A percentile compares a stretch with the other conserved stretches of the same genome.
Conservation (phyloP, 2,888 invertebrate species). For the Amphipoea lucens region DNA sequence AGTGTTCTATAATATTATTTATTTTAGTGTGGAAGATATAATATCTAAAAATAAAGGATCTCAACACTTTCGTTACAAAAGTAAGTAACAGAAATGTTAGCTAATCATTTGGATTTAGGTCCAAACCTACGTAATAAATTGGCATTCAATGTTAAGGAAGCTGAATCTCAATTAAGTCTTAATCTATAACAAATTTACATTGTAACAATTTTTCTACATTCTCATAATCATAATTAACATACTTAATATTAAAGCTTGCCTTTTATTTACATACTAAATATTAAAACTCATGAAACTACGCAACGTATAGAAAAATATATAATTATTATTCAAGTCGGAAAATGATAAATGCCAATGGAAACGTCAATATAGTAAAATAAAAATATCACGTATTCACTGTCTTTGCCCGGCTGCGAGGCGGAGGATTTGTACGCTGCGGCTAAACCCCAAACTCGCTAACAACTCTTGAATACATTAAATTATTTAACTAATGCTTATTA, state of each 20-base stretch:
- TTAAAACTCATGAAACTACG: constrained; percentile 66
- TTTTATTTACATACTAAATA: constrained; percentile 75
- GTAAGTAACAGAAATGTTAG: constrained; percentile 49
- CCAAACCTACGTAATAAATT: constrained; percentile 69
- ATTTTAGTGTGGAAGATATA: constrained; percentile 63
- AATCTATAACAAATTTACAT: constrained; percentile 86
- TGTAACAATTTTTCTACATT: constrained; percentile 84
- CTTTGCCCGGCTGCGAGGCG: constrained; percentile 61
- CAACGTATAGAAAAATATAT: constrained; percentile 67
- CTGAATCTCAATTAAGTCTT: constrained; percentile 78
- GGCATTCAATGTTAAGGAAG: constrained; percentile 80
- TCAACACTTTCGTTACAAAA: constrained; percentile 58
- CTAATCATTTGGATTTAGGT: constrained; percentile 56
- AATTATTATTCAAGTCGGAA: constrained; percentile 66
- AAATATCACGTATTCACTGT: constrained; percentile 72
- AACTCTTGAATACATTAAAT: not conserved
- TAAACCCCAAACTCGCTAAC: constrained; percentile 44
- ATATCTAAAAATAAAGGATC: constrained; percentile 57
- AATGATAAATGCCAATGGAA: constrained; percentile 82
- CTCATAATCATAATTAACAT: constrained; percentile 79
- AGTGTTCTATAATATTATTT: constrained; percentile 46
- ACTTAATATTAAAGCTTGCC: constrained; percentile 88
- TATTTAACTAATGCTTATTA: not conserved
- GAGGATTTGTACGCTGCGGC: constrained; percentile 53
- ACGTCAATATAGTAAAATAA: constrained; percentile 70